Evolutionary conservation across 2,888 invertebrate genomes (phyloP).

Genomic region (Dryobota labecula): DNA sequence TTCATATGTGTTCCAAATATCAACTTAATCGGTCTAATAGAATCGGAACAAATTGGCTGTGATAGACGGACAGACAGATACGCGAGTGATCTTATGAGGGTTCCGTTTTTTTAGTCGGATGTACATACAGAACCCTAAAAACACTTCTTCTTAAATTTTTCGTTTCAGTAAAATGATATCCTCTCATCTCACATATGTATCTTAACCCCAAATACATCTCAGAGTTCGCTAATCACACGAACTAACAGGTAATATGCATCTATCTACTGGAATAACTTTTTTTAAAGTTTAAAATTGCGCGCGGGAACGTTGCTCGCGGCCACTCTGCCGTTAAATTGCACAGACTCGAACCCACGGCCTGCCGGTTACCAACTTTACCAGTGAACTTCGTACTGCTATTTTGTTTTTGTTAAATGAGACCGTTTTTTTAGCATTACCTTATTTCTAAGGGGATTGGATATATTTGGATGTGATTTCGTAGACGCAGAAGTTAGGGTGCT

Average conservation of each 20-base stretch:
- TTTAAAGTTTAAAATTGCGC: conserved; percentile 80
- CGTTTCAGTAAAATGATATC: background rate
- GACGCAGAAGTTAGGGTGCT: background rate
- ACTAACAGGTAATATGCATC: conserved; percentile 73
- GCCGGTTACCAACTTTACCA: conserved; percentile 77
- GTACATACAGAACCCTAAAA: too few species aligned
- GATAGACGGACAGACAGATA: too few species aligned
- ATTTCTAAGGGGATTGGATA: conserved; percentile 8
- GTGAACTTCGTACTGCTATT: conserved; percentile 73
- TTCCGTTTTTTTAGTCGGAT: too few species aligned
- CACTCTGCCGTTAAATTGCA: conserved; percentile 77
- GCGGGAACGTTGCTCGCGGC: conserved; percentile 62
- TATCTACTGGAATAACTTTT: conserved; percentile 72
- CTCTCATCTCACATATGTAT: conserved; percentile 2
- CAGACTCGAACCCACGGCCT: conserved; percentile 72
- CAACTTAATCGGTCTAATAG: too few species aligned
- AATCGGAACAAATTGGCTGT: too few species aligned
- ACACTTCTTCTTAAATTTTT: background rate
- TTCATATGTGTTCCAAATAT: too few species aligned
- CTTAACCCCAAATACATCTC: conserved; percentile 14
- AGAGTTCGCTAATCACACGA: conserved; percentile 51
- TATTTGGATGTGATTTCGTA: background rate
- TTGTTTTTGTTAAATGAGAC: conserved; percentile 71
- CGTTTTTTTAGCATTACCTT: conserved; percentile 40
- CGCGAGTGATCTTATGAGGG: too few species aligned